Evolutionary conservation across 2,113 vertebrate genomes (phyloP).

Genomic region (Stegostoma tigrinum): DNA sequence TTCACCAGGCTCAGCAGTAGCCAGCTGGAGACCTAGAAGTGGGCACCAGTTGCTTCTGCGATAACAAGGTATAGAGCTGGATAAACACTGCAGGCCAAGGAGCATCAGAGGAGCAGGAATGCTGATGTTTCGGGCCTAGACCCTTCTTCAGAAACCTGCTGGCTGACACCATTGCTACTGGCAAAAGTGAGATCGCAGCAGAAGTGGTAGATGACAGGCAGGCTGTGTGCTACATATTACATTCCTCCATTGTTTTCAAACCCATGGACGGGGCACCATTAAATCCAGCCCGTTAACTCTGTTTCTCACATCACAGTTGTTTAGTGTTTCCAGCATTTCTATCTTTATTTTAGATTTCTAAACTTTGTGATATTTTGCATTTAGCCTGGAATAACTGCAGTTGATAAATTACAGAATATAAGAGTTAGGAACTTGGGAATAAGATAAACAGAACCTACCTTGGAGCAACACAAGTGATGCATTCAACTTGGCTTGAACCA

Average conservation of each 20-base stretch:
- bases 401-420: not conserved
- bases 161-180: not conserved
- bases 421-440: no score
- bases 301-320: not conserved
- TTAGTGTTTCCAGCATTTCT: not conserved
- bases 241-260: not conserved
- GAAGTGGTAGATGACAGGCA: not conserved
- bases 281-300: not conserved
- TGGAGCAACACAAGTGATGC: conserved; percentile 60
- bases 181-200: not conserved
- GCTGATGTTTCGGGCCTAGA: no score
- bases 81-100: no score
- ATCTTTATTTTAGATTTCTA: not conserved
- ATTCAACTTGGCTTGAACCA: conserved; percentile 66
- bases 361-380: not conserved
- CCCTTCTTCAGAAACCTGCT: no score
- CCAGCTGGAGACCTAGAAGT: no score
- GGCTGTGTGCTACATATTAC: not conserved
- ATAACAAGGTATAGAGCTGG: no score
- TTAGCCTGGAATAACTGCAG: not conserved
- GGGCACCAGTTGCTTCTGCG: no score
- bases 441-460: conserved; percentile 56
- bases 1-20: not conserved
- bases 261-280: not conserved
- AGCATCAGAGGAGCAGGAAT: no score